Base-by-base conservation (phyloP, 1,140 invertebrate genomes). In the Bombus cullumanus region DNA sequence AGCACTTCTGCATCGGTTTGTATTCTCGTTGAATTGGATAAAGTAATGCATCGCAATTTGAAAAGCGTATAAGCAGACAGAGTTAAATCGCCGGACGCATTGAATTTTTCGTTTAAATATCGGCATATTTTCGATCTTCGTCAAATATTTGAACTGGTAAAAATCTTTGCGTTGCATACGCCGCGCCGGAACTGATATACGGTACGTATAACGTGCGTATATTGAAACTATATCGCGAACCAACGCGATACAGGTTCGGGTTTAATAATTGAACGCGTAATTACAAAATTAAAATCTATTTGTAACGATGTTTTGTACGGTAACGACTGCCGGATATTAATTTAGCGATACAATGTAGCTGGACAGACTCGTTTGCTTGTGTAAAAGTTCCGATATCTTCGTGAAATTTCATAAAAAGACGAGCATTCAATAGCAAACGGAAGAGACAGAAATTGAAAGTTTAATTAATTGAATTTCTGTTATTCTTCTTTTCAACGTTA, bases 81-180 rank as follows among this genome's bases (percentile, higher is more conserved):
- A 81, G 79, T 68, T 80, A 71, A 81, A 81, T 71, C 79, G 43
- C 3, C 64, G 41, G 79, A 47, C 47, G 34, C 28, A 31, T 37
- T 69, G 78, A 57, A 72, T 81, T 81, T 81, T 81, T 81, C 79
- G 79, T 81, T 81, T 71, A 81, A 81, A 81, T 57, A 71, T 71
- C 79, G 43, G 79, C 79, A 81, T 81, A 81, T 81, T 81, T 81
- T 69, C 64, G 79, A 81, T 81, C 79, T 37, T 66, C 66, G 37
- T 81, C 79, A 81, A 81, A 81, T 81, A 81, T 81, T 81, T 81
- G 66, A 81, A 81, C 66, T 81, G 79, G 34, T 81, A 47, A 68
- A 81, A 72, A 71, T 81, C 66, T 57, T 81, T 81, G 34, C 43
- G 43, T 28, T 57, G 37, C 57, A 18, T n/a, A 13, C 59, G n/a